A percentile compares a stretch with the other conserved stretches of the same genome.
Evolutionary conservation across 2,797 vertebrate genomes (phyloP).

Genomic region (Paratrypauchen microcephalus): DNA sequence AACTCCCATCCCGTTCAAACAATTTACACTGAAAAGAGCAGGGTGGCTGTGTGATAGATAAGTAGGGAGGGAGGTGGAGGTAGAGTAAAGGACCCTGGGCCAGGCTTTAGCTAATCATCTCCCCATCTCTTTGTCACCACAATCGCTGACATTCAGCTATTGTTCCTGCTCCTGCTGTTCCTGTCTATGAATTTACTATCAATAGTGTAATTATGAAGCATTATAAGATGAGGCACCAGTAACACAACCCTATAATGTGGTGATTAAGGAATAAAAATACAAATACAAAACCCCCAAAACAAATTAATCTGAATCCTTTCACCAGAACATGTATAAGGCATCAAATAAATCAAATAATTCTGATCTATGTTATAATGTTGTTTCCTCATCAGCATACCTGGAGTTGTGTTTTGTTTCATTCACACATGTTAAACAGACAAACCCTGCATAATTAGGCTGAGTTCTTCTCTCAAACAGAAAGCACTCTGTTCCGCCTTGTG

Average conservation of each 20-base stretch:
- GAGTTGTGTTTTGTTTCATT: no score
- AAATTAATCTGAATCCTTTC: not conserved
- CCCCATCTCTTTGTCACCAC: constrained; percentile 26
- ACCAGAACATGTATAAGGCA: no score
- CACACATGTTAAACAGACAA: no score
- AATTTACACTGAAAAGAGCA: constrained; percentile 37
- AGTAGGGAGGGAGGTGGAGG: constrained; percentile 12
- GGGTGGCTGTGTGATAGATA: constrained; percentile 24
- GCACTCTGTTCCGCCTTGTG: no score
- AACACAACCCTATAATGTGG: constrained; percentile 8
- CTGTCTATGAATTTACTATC: constrained; percentile 35
- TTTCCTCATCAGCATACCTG: no score
- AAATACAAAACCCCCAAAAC: not conserved
- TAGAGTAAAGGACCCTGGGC: constrained; percentile 46
- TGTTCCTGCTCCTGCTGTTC: constrained; percentile 29
- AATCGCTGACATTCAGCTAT: constrained; percentile 17
- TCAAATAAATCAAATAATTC: no score
- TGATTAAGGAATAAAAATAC: constrained; percentile 12
- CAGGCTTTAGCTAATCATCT: constrained; percentile 47
- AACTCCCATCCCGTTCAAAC: constrained; percentile 41
- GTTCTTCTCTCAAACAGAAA: no score
- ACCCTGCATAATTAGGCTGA: no score
- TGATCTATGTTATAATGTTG: no score
- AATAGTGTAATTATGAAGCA: constrained; percentile 26
- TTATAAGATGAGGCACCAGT: not conserved